These are phyloP conservation scores for Myiozetetes cayanensis DNA, from an alignment of 2,113 vertebrate genomes.

Conservation along the genomic window DNA sequence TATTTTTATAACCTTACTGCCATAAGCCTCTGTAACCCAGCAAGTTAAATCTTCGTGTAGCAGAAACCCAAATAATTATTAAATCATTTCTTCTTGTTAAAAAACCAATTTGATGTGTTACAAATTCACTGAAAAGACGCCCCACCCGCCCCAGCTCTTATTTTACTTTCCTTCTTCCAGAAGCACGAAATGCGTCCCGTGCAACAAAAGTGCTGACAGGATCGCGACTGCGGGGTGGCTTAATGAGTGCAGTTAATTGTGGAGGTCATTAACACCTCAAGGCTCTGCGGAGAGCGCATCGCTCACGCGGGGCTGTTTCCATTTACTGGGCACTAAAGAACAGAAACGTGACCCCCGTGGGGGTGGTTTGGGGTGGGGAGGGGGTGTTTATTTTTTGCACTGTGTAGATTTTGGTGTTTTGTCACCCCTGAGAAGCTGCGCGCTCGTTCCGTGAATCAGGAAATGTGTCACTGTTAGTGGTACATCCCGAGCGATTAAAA, in stretches of 20 bases:
- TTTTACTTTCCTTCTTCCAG: not conserved
- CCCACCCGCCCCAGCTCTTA: not conserved
- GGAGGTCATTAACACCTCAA: slow-evolving; percentile 59
- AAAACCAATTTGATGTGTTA: not conserved
- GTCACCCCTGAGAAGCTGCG: not conserved
- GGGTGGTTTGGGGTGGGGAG: not conserved
- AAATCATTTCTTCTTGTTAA: not conserved
- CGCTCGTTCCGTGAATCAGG: not conserved
- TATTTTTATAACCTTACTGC: not conserved
- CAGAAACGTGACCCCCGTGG: not conserved
- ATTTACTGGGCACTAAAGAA: not conserved
- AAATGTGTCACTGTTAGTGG: not conserved
- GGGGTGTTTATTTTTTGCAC: not conserved
- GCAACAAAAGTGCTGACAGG: slow-evolving; percentile 17
- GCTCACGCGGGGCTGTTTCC: slow-evolving; percentile 18
- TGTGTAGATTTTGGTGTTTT: rapidly evolving
- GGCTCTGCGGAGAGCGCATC: not conserved
- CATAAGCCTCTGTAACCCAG: not conserved
- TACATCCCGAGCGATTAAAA: not conserved
- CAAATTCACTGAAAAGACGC: not conserved
- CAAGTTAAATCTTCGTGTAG: not conserved
- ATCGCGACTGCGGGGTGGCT: not conserved
- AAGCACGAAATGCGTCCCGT: not conserved
- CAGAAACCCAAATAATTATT: not conserved
- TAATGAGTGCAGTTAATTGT: slow-evolving; percentile 26